Percentiles rank a stretch among this genome's conserved stretches.
Evolutionary conservation across 2,888 invertebrate genomes (phyloP).

Genomic region (Malthinus seriepunctatus): DNA sequence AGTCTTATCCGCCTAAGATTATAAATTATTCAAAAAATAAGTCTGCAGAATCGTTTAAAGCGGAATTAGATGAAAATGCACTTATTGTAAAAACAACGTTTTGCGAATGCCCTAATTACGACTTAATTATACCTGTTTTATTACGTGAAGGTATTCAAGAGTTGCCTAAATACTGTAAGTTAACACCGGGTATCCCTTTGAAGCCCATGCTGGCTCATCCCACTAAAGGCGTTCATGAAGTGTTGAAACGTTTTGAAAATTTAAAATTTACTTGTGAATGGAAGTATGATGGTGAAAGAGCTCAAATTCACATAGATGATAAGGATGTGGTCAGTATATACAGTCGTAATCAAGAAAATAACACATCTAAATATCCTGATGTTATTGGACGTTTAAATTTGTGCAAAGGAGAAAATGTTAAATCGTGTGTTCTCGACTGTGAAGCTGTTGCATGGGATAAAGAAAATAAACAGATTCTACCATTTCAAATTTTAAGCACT

Average conservation of each 20-base stretch:
- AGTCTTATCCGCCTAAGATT: slow-evolving; percentile 64
- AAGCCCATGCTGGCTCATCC: slow-evolving; percentile 99
- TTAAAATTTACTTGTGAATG: slow-evolving; percentile 96
- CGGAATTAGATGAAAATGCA: slow-evolving; percentile 72
- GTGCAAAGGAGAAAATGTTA: slow-evolving; percentile 62
- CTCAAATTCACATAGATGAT: slow-evolving; percentile 82
- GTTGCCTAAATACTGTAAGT: slow-evolving; percentile 78
- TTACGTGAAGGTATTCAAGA: slow-evolving; percentile 74
- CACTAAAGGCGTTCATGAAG: slow-evolving; percentile 90
- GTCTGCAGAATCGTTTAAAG: slow-evolving; percentile 71
- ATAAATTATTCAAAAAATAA: slow-evolving; percentile 67
- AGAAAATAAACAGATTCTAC: slow-evolving; percentile 84
- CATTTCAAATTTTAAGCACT: slow-evolving; percentile 95
- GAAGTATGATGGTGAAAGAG: slow-evolving; percentile 99
- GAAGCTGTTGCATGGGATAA: slow-evolving; percentile 98
- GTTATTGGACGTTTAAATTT: slow-evolving; percentile 72
- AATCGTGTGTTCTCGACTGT: slow-evolving; percentile 89
- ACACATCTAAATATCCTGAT: slow-evolving; percentile 95
- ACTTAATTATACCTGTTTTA: slow-evolving; percentile 77
- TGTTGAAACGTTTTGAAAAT: slow-evolving; percentile 72
- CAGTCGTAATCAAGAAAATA: slow-evolving; percentile 95
- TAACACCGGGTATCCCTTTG: slow-evolving; percentile 90
- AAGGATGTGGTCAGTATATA: slow-evolving; percentile 78
- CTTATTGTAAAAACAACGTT: slow-evolving; percentile 89
- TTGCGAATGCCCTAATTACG: slow-evolving; percentile 96